Evolutionary conservation across 1,140 invertebrate genomes (phyloP).

Genomic region (Plutomurus gul): DNA sequence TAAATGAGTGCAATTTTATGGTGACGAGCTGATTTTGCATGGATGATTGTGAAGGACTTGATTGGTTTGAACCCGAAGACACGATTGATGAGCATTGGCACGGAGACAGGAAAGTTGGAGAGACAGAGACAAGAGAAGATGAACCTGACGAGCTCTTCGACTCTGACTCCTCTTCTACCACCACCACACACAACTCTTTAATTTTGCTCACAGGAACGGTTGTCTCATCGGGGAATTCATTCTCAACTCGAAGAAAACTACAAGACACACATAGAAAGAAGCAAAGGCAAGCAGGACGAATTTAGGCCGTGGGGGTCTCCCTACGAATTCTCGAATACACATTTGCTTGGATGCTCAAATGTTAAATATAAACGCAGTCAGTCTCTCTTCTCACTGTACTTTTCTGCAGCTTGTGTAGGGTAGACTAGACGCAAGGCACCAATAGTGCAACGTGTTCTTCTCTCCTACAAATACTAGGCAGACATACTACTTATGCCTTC

Average conservation of each 20-base stretch:
- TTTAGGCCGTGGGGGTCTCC: constrained; percentile 19
- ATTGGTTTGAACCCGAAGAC: constrained; percentile 16
- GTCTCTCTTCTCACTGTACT: neutral
- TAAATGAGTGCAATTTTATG: no score
- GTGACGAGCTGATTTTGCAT: neutral
- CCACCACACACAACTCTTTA: neutral
- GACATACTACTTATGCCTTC: no score
- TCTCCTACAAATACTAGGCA: no score
- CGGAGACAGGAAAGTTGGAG: neutral
- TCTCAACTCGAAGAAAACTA: neutral
- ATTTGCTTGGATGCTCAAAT: neutral
- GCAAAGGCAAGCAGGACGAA: neutral
- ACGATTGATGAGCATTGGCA: constrained; percentile 19
- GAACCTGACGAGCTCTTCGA: neutral
- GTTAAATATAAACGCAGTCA: constrained; percentile 4
- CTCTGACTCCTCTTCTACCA: neutral
- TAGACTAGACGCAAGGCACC: no score
- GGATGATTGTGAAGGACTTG: neutral
- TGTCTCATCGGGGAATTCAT: constrained; percentile 26
- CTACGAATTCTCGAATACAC: neutral
- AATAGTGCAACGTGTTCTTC: no score
- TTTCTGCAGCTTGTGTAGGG: no score
- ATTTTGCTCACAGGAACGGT: neutral
- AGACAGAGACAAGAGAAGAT: neutral
- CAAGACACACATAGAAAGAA: neutral